A percentile compares a stretch with the other conserved stretches of the same genome.
These are phyloP conservation scores for Paragorgia papillata DNA, from an alignment of 92 coral and sea anemone species.

Conservation along the genomic window DNA sequence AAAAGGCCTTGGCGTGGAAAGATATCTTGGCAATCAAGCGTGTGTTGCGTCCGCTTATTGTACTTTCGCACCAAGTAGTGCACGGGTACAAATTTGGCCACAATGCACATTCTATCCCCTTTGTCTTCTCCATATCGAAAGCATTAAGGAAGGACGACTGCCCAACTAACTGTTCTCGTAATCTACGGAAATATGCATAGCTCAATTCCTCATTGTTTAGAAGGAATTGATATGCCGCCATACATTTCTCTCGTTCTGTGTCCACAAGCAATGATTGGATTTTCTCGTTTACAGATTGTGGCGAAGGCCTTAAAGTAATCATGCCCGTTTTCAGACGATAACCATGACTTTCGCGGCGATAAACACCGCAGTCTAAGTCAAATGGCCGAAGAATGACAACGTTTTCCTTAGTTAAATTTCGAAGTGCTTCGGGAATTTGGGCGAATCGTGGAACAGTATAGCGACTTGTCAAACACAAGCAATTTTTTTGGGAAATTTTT, in stretches of 20 bases:
- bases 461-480: background rate
- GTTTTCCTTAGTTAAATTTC: background rate
- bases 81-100: slow-evolving; percentile 48
- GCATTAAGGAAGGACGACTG: background rate
- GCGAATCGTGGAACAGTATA: slow-evolving; percentile 26
- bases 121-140: slow-evolving; percentile 2
- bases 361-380: slow-evolving; percentile 5
- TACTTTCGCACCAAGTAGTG: slow-evolving; percentile 51
- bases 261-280: background rate
- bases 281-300: background rate
- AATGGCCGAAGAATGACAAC: slow-evolving; percentile 31
- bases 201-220: background rate
- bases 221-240: slow-evolving; percentile 14
- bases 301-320: background rate
- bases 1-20: too few relatives aligned
- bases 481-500: background rate
- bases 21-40: slow-evolving; percentile 17
- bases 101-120: slow-evolving; percentile 50
- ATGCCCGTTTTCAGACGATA: slow-evolving; percentile 28
- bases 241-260: background rate
- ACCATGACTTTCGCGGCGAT: slow-evolving; percentile 25
- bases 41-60: background rate
- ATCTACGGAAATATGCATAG: slow-evolving; percentile 4
- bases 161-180: background rate
- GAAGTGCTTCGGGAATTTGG: background rate